Evolutionary conservation across 2,113 vertebrate species (phyloP), one percentile per base, ranked within the genome.

Genomic region (Heterocephalus glaber): DNA sequence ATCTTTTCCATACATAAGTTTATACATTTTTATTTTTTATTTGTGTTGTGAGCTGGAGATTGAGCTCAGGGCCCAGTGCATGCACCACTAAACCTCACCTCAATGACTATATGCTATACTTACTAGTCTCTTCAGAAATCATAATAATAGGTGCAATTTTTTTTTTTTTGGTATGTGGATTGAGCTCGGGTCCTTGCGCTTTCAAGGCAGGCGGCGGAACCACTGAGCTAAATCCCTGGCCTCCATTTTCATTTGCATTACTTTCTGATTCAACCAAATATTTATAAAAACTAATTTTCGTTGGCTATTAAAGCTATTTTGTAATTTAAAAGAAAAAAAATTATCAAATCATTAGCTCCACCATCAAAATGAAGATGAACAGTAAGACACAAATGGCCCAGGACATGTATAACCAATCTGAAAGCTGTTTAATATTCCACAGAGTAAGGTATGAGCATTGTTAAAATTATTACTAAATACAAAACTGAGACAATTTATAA

Each of bases 401-500:
- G 12, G 61, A 60, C 61, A 54, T 14, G 30, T 63, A 13, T 9
- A 22, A 90, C 30, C 33, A n/a, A 80, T 17, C 4, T 79, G 70
- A 70, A 95, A 80, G 52, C 2, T 61, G 58, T 65, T 90, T 49
- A 72, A 7, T 54, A 9, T 22, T 54, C 56, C 65, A 88, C 14
- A 58, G 35, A 92, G 3, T 83, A 44, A 66, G 24, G 8, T 68
- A 54, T 96, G 30, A n/a, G 35, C 13, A 56, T 19, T 79, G 28
- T 54, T 95, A 66, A 89, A 97, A 94, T 82, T 88, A 90, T 38
- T 77, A 44, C 76, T 54, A 92, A 88, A 22, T 72, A 96, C 26
- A 95, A 54, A 74, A 90, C 84, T 89, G 87, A 93, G 79, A 86
- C 3, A 97, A 88, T 28, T 68, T 97, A 80, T 91, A 96, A 86